These are phyloP conservation scores for Argyrosomus japonicus DNA, from an alignment of 2,113 vertebrate species.

Conservation along the genomic window DNA sequence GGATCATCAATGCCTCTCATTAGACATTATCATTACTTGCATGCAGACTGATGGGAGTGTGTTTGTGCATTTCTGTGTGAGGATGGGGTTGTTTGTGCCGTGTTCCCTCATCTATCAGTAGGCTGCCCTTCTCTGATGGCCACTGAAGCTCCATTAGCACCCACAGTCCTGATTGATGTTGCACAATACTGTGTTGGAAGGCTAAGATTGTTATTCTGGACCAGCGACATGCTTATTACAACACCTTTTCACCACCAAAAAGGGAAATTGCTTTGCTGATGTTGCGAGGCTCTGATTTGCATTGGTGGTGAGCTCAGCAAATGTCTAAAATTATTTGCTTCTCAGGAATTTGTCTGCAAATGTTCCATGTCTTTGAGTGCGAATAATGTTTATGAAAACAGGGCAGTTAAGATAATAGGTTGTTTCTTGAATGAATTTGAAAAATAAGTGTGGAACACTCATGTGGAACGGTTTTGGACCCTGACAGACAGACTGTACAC, in stretches of 20 bases:
- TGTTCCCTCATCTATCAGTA: conserved; percentile 75
- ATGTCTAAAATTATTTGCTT: conserved; percentile 43
- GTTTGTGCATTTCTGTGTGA: conserved; percentile 51
- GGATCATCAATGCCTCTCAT: conserved; percentile 45
- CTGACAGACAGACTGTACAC: conserved; percentile 4
- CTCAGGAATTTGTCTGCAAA: conserved; percentile 42
- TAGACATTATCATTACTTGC: conserved; percentile 63
- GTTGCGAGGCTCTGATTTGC: conserved; percentile 43
- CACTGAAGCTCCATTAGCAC: conserved; percentile 76
- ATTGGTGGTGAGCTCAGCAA: conserved; percentile 55
- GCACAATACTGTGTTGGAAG: conserved; percentile 59
- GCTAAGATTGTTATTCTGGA: conserved; percentile 60
- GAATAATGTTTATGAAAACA: conserved; percentile 45
- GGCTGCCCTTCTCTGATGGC: conserved; percentile 74
- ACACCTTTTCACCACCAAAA: conserved; percentile 53
- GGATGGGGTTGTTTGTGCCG: conserved; percentile 52
- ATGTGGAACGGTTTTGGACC: not conserved
- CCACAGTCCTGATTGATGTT: conserved; percentile 76
- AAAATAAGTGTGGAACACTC: conserved; percentile 37
- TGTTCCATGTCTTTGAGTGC: not conserved
- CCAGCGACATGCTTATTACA: conserved; percentile 57
- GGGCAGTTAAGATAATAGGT: conserved; percentile 22
- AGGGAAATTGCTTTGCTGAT: conserved; percentile 46
- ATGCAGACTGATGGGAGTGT: conserved; percentile 55
- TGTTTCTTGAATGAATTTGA: conserved; percentile 43